phyloP scores from a whole-genome alignment of 2,888 invertebrate genomes.

The Heliconius sara region DNA sequence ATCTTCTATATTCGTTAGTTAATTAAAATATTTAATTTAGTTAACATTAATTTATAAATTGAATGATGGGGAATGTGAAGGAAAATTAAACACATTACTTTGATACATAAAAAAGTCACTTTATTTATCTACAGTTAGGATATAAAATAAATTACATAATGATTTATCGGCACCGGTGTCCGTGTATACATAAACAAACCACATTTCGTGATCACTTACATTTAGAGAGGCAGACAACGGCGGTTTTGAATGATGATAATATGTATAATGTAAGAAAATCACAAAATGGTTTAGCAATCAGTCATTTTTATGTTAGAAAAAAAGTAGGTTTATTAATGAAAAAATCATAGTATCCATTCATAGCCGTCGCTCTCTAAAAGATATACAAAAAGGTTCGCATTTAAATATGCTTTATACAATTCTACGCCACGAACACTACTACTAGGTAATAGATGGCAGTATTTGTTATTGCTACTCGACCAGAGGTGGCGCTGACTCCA shows the following conservation, averaged over 20 bases:
- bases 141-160: slow-evolving; percentile 84
- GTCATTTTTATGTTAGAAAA: slow-evolving; percentile 15
- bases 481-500: slow-evolving; percentile 49
- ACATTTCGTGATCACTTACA: slow-evolving; percentile 54
- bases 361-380: slow-evolving; percentile 32
- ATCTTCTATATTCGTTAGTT: too few relatives aligned
- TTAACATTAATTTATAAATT: background rate
- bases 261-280: background rate
- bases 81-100: slow-evolving; percentile 43
- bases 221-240: slow-evolving; percentile 1
- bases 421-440: slow-evolving; percentile 45
- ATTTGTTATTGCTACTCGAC: slow-evolving; percentile 49
- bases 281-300: slow-evolving; percentile 5
- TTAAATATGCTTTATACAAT: slow-evolving; percentile 38
- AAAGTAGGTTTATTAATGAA: slow-evolving; percentile 3
- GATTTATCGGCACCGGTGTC: slow-evolving; percentile 70
- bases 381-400: slow-evolving; percentile 54
- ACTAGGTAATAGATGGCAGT: slow-evolving; percentile 53
- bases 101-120: slow-evolving; percentile 81
- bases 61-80: background rate
- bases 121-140: slow-evolving; percentile 83
- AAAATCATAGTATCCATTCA: slow-evolving; percentile 1
- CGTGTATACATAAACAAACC: slow-evolving; percentile 60
- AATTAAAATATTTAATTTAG: too few relatives aligned
- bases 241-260: background rate